Conservation (phyloP, 2,888 invertebrate genomes). For the Tolmerus cingulatus region DNA sequence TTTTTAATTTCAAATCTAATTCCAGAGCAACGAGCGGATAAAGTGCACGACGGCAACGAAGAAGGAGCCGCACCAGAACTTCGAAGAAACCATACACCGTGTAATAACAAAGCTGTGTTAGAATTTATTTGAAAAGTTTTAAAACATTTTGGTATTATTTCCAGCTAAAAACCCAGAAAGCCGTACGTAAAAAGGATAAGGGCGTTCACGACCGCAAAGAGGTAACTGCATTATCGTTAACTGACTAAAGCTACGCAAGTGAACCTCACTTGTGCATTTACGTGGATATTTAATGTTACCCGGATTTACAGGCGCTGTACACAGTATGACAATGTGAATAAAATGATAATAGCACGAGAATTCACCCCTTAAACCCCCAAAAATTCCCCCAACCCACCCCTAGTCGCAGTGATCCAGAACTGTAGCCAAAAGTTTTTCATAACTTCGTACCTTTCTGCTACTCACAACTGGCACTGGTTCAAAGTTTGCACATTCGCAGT, state of each 20-base stretch:
- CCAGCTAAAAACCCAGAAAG: conserved; percentile 62
- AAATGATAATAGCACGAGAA: conserved; percentile 44
- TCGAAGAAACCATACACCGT: conserved; percentile 63
- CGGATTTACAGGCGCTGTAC: conserved; percentile 47
- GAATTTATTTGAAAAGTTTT: conserved; percentile 22
- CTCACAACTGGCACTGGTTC: conserved; percentile 37
- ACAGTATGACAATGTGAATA: conserved; percentile 49
- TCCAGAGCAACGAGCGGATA: conserved; percentile 60
- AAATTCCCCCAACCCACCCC: neutral
- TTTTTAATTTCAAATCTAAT: conserved; percentile 40
- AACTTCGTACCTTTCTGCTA: conserved; percentile 30
- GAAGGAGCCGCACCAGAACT: conserved; percentile 62
- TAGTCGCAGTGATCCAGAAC: neutral
- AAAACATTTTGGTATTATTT: conserved; percentile 15
- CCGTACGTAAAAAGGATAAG: conserved; percentile 60
- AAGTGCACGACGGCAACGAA: conserved; percentile 59
- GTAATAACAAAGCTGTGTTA: conserved; percentile 54
- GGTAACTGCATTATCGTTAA: conserved; percentile 45
- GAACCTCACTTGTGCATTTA: conserved; percentile 21
- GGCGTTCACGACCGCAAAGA: conserved; percentile 54
- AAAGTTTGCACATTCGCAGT: conserved; percentile 41
- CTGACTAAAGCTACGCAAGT: conserved; percentile 28
- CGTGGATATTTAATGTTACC: conserved; percentile 22
- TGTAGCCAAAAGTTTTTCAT: conserved; percentile 40
- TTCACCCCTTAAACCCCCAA: neutral